Evolutionary conservation across 2,797 vertebrate genomes (phyloP).

Genomic region (Pangasius mekongensis): DNA sequence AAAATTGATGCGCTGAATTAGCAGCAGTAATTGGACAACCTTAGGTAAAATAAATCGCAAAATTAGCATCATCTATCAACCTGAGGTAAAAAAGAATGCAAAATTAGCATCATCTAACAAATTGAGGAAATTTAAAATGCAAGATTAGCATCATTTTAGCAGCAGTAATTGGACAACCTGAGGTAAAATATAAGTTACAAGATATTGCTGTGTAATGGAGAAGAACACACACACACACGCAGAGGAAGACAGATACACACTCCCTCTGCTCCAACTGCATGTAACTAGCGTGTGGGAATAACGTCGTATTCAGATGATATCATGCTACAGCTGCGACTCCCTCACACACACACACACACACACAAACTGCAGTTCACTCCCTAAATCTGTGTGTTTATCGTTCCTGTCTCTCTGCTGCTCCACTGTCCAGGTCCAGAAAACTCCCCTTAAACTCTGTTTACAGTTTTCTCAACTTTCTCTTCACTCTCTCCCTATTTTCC

Average conservation of each 20-base stretch:
- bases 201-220: background rate
- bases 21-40: background rate
- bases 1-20: background rate
- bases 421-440: conserved; percentile 1
- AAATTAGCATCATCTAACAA: background rate
- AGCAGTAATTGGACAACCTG: background rate
- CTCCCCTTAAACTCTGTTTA: conserved; percentile 37
- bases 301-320: conserved; percentile 50
- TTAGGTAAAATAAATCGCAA: background rate
- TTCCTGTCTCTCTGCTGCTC: conserved; percentile 13
- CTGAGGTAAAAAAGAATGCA: background rate
- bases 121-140: background rate
- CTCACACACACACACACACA: conserved; percentile 36
- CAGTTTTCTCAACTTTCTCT: conserved; percentile 58
- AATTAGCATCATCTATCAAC: background rate
- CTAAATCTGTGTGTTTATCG: conserved; percentile 32
- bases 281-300: conserved; percentile 37
- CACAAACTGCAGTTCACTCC: conserved; percentile 30
- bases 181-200: background rate
- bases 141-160: background rate
- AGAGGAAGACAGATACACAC: conserved; percentile 41
- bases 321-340: conserved; percentile 58
- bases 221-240: background rate
- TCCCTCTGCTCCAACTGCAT: conserved; percentile 8
- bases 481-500: conserved; percentile 60